Conservation (phyloP, 53 echinoderm and acorn worm genomes). For the Glandiceps talaboti region DNA sequence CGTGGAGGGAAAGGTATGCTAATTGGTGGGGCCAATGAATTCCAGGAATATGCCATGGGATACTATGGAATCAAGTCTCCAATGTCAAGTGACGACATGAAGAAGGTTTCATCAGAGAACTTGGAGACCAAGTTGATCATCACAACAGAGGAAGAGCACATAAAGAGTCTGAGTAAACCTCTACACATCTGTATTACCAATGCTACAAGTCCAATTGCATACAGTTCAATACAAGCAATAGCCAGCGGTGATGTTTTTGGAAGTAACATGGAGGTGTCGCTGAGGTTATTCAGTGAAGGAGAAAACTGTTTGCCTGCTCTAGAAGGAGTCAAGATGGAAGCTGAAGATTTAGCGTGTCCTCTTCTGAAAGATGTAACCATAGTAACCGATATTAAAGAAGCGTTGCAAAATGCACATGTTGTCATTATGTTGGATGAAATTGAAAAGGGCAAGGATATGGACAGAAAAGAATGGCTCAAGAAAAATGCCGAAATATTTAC, state of each 20-base stretch:
- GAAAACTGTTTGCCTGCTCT: constrained; percentile 27
- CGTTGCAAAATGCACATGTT: constrained; percentile 52
- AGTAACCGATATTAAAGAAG: constrained; percentile 43
- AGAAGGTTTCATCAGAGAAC: constrained; percentile 61
- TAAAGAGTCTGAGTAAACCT: constrained; percentile 75
- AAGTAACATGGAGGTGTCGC: constrained; percentile 36
- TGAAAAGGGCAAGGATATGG: constrained; percentile 41
- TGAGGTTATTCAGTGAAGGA: constrained; percentile 44
- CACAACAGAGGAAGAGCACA: constrained; percentile 47
- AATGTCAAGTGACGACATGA: constrained; percentile 83
- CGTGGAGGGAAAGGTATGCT: constrained; percentile 79
- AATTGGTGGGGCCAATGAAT: constrained; percentile 95
- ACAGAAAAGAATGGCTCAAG: constrained; percentile 37
- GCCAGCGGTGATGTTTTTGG: constrained; percentile 82
- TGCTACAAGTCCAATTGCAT: constrained; percentile 57
- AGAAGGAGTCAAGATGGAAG: constrained; percentile 66
- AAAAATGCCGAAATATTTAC: constrained; percentile 38
- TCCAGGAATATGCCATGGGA: constrained; percentile 89
- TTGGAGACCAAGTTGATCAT: constrained; percentile 59
- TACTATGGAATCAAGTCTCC: constrained; percentile 81
- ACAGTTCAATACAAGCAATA: constrained; percentile 79
- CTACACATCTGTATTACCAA: constrained; percentile 84
- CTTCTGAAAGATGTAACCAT: constrained; percentile 58
- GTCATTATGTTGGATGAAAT: constrained; percentile 66
- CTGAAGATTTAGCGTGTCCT: constrained; percentile 65